phyloP scores from a whole-genome alignment of 2,888 invertebrate genomes.

The Steinernema hermaphroditum region DNA sequence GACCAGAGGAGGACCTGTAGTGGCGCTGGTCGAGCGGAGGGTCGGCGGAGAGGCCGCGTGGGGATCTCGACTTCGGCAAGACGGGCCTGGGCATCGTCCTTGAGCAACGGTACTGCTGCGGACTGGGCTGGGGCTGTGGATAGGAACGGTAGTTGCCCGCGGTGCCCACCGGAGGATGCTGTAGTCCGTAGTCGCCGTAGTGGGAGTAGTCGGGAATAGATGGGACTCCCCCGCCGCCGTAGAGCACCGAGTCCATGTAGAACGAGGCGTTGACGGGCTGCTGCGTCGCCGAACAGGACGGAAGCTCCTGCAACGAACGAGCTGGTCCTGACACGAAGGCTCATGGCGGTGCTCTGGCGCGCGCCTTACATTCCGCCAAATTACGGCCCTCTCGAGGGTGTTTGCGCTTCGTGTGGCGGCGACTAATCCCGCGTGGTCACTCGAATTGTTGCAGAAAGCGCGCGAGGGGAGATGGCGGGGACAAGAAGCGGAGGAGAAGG shows the following conservation, averaged over 20 bases:
- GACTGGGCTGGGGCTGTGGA: conserved; percentile 54
- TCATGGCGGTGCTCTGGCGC: not conserved
- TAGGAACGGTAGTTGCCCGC: conserved; percentile 47
- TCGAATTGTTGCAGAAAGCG: conserved; percentile 17
- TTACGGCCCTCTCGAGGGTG: conserved; percentile 9
- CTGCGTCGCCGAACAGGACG: not conserved
- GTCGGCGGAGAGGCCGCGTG: conserved; percentile 51
- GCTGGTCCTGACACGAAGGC: not conserved
- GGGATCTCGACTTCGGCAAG: conserved; percentile 27
- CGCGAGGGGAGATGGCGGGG: not conserved
- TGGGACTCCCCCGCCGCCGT: no score
- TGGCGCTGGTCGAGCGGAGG: conserved; percentile 37
- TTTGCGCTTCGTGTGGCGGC: conserved; percentile 3
- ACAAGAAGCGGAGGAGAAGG: conserved; percentile 5
- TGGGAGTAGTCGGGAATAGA: no score
- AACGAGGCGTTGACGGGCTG: not conserved
- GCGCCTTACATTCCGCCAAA: not conserved
- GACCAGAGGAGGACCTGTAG: conserved; percentile 45
- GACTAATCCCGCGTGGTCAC: conserved; percentile 17
- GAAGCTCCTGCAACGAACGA: not conserved
- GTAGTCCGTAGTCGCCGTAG: no score
- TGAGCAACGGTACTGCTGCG: conserved; percentile 47
- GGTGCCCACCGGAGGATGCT: not conserved
- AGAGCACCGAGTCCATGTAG: not conserved
- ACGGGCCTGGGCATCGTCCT: conserved; percentile 42